Evolutionary conservation across 2,888 invertebrate genomes (phyloP), one percentile per base, ranked within the genome.

Genomic region (Buathra laborator): DNA sequence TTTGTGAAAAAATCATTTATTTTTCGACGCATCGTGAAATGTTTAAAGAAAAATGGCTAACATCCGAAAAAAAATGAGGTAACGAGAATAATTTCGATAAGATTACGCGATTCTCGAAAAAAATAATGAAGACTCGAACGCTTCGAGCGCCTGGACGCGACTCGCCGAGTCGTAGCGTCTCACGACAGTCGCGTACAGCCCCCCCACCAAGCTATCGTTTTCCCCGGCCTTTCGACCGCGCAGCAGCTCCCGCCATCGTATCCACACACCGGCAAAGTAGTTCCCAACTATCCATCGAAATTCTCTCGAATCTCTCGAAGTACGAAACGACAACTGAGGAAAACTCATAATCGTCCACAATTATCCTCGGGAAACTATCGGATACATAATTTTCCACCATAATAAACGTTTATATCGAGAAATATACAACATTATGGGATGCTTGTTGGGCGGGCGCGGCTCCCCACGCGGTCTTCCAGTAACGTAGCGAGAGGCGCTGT

Each of bases 401-500:
- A 24, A 64, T 78, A 62, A 59, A 76, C 80, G 87, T 91, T 91
- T 83, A 88, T 90, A 87, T 84, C 77, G 84, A 77, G 80, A 87
- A 90, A 91, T 89, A 76, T 85, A 75, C 71, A 84, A 89, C 91
- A 90, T 91, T 91, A 91, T 91, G 90, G 89, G 85, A 89, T 83
- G 86, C 72, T 86, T 84, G 84, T 84, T 81, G 86, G 84, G 88
- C 91, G 92, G 91, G 92, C 90, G 91, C 91, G 92, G 91, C 87
- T 87, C 85, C 88, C 87, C 89, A 89, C 88, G 89, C 90, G 89
- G 88, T 68, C 76, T 5, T 19, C 43, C 90, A 89, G 86, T 62
- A 7, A 9, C 86, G 89, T 66, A 71, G 9, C 48, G 1, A 12
- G 7, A 4, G 2, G 9, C 1, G 9, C 6, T 12, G 66, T 74